phyloP scores from a whole-genome alignment of 2,888 invertebrate genomes.

The Colostygia pectinataria region DNA sequence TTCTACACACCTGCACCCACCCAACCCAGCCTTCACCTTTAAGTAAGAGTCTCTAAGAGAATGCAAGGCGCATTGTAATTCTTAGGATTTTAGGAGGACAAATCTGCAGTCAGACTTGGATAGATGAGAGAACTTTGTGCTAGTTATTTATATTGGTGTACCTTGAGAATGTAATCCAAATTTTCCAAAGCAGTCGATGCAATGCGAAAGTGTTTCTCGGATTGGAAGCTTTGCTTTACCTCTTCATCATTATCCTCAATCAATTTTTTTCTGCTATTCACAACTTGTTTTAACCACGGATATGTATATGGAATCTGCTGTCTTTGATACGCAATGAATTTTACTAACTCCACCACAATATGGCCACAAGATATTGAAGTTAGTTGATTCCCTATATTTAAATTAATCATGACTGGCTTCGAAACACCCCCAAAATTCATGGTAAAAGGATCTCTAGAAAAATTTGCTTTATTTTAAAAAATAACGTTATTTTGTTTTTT shows the following conservation, averaged over 20 bases:
- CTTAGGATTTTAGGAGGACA: no score
- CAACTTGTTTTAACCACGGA: slow-evolving; percentile 74
- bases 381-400: slow-evolving; percentile 77
- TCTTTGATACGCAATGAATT: slow-evolving; percentile 82
- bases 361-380: slow-evolving; percentile 83
- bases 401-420: slow-evolving; percentile 54
- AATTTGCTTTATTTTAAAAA: not conserved
- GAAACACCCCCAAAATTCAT: slow-evolving; percentile 39
- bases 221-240: slow-evolving; percentile 61
- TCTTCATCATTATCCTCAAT: slow-evolving; percentile 39
- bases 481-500: not conserved
- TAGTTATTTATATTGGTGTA: no score
- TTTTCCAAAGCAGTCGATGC: slow-evolving; percentile 70
- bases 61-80: no score
- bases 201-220: slow-evolving; percentile 67
- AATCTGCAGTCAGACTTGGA: no score
- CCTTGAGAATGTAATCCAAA: slow-evolving; percentile 73
- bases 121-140: no score
- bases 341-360: slow-evolving; percentile 81
- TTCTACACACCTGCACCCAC: no score
- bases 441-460: no score
- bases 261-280: slow-evolving; percentile 62
- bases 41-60: no score
- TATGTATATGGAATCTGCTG: slow-evolving; percentile 80
- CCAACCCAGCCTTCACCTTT: no score